Evolutionary conservation across 2,888 invertebrate species (phyloP), one percentile per base, ranked within the genome.

Genomic region (Fragum fragum): DNA sequence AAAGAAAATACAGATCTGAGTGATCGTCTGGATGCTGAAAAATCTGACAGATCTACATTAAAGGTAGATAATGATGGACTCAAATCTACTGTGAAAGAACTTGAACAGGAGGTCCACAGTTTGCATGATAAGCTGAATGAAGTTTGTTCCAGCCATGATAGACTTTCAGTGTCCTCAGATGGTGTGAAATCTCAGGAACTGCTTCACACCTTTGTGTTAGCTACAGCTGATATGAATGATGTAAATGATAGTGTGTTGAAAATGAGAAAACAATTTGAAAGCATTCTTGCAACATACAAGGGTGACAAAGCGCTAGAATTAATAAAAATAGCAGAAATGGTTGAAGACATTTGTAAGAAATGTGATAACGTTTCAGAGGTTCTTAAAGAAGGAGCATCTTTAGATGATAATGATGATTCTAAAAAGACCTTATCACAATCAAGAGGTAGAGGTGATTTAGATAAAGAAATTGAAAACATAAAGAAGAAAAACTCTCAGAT

Each of bases 161-260:
- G 71, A 52, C 26, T 71, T 14, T 78, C 83, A 21, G 42, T 63
- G 7, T 81, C 83, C 26, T 74, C 79, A 36, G 80, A 78, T 72
- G 78, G 78, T 18, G 53, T 70, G 11, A 57, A 32, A 55, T 68
- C 77, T 7, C 77, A 81, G 23, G 87, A 88, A 26, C 77, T 91
- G 23, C 87, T 92, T 7, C 90, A 90, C 76, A 90, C 84, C 59
- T 87, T 92, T 68, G 80, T 91, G n/a, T 69, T 88, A 28, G 88
- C 90, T 11, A 89, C 90, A 53, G 88, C 91, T 7, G 90, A 91
- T 76, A 86, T 92, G 79, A 88, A 89, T 79, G 90, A 92, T 61
- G 80, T 92, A 21, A 89, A 79, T 73, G 80, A 83, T 70, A 79
- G 81, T 83, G 81, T 92, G 32, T 73, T 88, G 6, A 73, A 85